Base-by-base conservation (phyloP, 2,113 vertebrate genomes). In the Suricata suricatta region DNA sequence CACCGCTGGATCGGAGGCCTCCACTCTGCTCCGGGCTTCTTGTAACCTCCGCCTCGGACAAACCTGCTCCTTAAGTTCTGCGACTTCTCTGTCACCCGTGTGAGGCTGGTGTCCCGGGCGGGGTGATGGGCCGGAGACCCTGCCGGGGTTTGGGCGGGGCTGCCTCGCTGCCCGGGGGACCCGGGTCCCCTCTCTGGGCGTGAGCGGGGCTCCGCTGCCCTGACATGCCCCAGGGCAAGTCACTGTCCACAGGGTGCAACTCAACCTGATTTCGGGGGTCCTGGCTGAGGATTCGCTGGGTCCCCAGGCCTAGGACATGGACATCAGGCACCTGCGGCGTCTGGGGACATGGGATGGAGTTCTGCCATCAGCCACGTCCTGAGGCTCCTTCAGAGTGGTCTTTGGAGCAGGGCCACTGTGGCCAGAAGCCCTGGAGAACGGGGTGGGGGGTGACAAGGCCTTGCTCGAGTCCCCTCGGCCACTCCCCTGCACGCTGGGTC, bases 301-400 rank as follows among this genome's bases (percentile, higher is more conserved):
- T 64, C 44, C 83, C 41, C 63, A 23, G 63, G 25, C 29, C 83
- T 4, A 19, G 63, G 19, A 50, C 31, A 14, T 0, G 19, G 31
- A 29, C 19, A 6, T 15, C 72, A 5, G 11, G 13, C 1, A 5
- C 31, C 6, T 1, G 11, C 1, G 82, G 27, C 10, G 0, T 44
- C 57, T 19, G 27, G 82, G 29, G 16, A 31, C 0, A 2, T 23
- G 25, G 35, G 16, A 35, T 31, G 57, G 38, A 31, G 81, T 27
- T 31, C 27, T 3, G 5, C 14, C 4, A 1, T 29, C 25, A 21
- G 76, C 76, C 16, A 4, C 6, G 16, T 44, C 81, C 57, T 29
- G n/a, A 29, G 16, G 8, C 21, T 12, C 16, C 57, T 2, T 2
- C 8, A 9, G 57, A 19, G 38, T 29, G 11, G 17, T 29, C 60